Evolutionary conservation across 2,888 invertebrate species (phyloP).

Genomic region (Acleris sparsana): DNA sequence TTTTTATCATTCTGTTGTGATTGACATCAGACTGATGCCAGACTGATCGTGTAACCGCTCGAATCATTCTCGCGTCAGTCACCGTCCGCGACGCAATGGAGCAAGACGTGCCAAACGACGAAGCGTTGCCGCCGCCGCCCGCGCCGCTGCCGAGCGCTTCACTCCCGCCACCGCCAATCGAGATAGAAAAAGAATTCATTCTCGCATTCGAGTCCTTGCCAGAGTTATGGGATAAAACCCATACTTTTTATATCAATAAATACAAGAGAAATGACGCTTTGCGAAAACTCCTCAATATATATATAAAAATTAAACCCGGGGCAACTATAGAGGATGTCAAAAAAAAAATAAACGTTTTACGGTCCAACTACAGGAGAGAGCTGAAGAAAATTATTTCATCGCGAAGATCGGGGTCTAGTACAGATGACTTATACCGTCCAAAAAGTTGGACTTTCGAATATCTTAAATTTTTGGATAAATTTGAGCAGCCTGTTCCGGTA

Average conservation of each 20-base stretch:
- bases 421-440: constrained; percentile 32
- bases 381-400: constrained; percentile 37
- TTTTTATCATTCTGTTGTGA: too few species aligned
- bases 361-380: constrained; percentile 36
- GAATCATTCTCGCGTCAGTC: too few species aligned
- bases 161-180: constrained; percentile 33
- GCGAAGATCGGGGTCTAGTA: constrained; percentile 31
- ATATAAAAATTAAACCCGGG: constrained; percentile 34
- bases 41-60: too few species aligned
- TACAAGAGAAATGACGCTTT: constrained; percentile 34
- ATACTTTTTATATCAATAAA: constrained; percentile 33
- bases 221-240: constrained; percentile 31
- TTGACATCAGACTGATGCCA: too few species aligned
- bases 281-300: constrained; percentile 32
- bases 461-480: constrained; percentile 34
- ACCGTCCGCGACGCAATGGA: too few species aligned
- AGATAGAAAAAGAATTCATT: constrained; percentile 31
- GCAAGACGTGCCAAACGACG: constrained; percentile 13
- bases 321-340: constrained; percentile 32
- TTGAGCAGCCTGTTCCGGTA: constrained; percentile 34
- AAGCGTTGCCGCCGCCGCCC: constrained; percentile 31
- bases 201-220: constrained; percentile 25
- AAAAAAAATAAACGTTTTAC: constrained; percentile 32
- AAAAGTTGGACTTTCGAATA: constrained; percentile 38
- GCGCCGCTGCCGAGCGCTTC: constrained; percentile 31